Evolutionary conservation across 1,140 invertebrate genomes (phyloP).

Genomic region (Arctopsyche grandis): DNA sequence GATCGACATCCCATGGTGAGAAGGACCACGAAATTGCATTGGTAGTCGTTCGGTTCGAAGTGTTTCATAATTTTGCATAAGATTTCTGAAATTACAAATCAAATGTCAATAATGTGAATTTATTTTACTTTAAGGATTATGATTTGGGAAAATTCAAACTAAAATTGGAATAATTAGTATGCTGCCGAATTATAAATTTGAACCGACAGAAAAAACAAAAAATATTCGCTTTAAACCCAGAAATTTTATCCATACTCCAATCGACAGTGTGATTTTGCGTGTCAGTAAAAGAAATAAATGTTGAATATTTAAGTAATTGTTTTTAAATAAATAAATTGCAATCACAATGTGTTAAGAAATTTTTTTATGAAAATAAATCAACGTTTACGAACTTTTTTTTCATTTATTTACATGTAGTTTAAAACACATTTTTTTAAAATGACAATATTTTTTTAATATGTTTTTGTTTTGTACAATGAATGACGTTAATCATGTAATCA

Average conservation of each 20-base stretch:
- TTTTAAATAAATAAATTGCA: too few species aligned
- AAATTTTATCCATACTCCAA: neutral
- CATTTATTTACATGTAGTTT: too few species aligned
- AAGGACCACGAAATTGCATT: constrained; percentile 49
- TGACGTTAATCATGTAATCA: too few species aligned
- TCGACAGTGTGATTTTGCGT: neutral
- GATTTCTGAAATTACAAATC: neutral
- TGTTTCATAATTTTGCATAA: neutral
- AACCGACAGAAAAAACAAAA: constrained; percentile 36
- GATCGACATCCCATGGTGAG: constrained; percentile 37
- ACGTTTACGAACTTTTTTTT: too few species aligned
- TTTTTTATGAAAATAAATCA: too few species aligned
- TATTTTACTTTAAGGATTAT: constrained; percentile 61
- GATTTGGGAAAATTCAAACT: constrained; percentile 71
- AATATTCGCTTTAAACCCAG: constrained; percentile 2
- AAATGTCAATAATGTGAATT: neutral
- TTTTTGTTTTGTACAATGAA: too few species aligned
- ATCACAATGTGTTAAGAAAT: too few species aligned
- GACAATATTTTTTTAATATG: too few species aligned
- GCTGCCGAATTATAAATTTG: constrained; percentile 57
- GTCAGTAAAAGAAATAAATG: constrained; percentile 12
- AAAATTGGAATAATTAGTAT: constrained; percentile 67
- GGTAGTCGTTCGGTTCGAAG: too few species aligned
- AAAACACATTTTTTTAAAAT: too few species aligned
- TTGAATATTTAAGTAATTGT: too few species aligned